A percentile compares a stretch with the other conserved stretches of the same genome.
These are phyloP conservation scores for Prionchulus punctatus DNA, from an alignment of 2,888 invertebrate genomes.

Conservation along the genomic window DNA sequence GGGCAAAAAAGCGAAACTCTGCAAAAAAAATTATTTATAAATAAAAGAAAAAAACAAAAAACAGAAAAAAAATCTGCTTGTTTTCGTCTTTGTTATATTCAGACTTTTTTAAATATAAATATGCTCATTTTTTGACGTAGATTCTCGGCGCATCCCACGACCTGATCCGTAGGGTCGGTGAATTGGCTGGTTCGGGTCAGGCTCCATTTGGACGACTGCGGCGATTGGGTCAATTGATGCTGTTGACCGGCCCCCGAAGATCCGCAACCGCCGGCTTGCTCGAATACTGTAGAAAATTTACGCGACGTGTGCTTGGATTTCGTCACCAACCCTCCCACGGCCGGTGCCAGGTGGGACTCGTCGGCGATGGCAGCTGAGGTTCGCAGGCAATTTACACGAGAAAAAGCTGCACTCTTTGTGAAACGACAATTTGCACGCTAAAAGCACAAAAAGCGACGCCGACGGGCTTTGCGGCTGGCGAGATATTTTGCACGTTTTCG, in stretches of 20 bases:
- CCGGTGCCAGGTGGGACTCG: not conserved
- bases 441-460: no score
- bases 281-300: no score
- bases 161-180: conserved; percentile 72
- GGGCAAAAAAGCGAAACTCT: conserved; percentile 1
- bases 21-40: conserved; percentile 69
- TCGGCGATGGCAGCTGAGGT: not conserved
- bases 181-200: conserved; percentile 73
- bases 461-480: not conserved
- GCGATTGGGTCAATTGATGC: not conserved
- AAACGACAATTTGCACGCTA: conserved; percentile 63
- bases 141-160: conserved; percentile 71
- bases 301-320: no score
- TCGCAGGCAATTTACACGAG: conserved; percentile 42
- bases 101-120: conserved; percentile 69
- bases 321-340: conserved; percentile 1
- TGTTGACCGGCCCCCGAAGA: no score
- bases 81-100: not conserved
- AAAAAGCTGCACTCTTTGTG: conserved; percentile 77
- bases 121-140: conserved; percentile 76
- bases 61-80: not conserved
- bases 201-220: conserved; percentile 43
- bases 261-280: no score
- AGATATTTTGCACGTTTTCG: no score
- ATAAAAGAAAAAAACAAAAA: conserved; percentile 42